Percentiles rank a stretch among this genome's conserved stretches.
phyloP scores from a whole-genome alignment of 2,888 invertebrate species.

The Empis livida region DNA sequence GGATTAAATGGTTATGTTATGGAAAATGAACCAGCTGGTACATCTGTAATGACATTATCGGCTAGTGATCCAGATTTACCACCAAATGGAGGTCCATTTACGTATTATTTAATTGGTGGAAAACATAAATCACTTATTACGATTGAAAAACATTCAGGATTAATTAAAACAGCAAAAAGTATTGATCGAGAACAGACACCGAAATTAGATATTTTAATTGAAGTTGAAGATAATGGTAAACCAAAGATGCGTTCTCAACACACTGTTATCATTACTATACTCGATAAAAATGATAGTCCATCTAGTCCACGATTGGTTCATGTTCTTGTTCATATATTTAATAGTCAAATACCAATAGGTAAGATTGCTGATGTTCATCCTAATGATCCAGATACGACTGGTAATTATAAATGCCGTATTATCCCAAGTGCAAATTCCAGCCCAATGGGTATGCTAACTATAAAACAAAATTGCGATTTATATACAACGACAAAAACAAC shows the following conservation, averaged over 20 bases:
- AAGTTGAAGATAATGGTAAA: constrained; percentile 78
- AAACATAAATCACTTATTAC: constrained; percentile 62
- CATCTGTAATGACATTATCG: constrained; percentile 69
- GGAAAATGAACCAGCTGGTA: constrained; percentile 77
- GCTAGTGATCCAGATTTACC: constrained; percentile 83
- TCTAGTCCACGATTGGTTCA: constrained; percentile 72
- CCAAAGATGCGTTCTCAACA: constrained; percentile 75
- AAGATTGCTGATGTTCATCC: constrained; percentile 87
- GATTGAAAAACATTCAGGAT: constrained; percentile 66
- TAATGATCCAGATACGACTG: constrained; percentile 79
- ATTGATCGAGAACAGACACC: constrained; percentile 75
- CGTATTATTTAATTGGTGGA: constrained; percentile 65
- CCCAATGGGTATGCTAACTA: constrained; percentile 46
- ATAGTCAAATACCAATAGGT: constrained; percentile 61
- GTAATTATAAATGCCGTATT: constrained; percentile 77
- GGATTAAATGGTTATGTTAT: constrained; percentile 62
- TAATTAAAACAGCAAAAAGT: constrained; percentile 61
- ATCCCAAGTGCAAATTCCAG: constrained; percentile 44
- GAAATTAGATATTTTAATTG: constrained; percentile 58
- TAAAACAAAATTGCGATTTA: constrained; percentile 68
- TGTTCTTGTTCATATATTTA: constrained; percentile 63
- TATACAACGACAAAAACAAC: constrained; percentile 59
- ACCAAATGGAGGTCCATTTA: constrained; percentile 83
- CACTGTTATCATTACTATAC: constrained; percentile 57
- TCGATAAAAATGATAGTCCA: constrained; percentile 86